Percentiles rank a stretch among this genome's conserved stretches.
phyloP scores from a whole-genome alignment of 1,140 invertebrate species.

The Zaprionus camerounensis region DNA sequence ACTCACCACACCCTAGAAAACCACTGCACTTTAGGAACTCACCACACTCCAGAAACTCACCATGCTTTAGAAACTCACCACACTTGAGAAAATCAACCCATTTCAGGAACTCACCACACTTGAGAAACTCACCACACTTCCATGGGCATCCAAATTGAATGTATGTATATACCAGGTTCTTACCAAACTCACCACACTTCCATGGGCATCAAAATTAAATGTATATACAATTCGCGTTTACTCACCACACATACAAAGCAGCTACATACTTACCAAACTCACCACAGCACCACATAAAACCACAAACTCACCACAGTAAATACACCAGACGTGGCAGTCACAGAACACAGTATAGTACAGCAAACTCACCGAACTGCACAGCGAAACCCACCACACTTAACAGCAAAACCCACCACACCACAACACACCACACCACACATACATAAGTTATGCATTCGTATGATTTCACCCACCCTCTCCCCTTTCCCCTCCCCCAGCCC shows the following conservation, averaged over 20 bases:
- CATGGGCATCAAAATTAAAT: neutral
- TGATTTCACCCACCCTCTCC: neutral
- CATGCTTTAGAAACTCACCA: neutral
- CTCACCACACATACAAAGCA: neutral
- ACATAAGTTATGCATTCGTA: slow-evolving; percentile 27
- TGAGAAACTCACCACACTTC: too few relatives aligned
- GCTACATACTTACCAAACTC: neutral
- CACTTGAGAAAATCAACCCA: neutral
- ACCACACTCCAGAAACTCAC: neutral
- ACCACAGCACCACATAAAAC: neutral
- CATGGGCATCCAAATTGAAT: too few relatives aligned
- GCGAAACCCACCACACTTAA: neutral
- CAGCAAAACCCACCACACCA: slow-evolving; percentile 4
- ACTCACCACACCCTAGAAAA: neutral
- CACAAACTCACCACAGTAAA: neutral
- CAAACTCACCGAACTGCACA: neutral
- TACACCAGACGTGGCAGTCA: neutral
- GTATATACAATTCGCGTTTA: too few relatives aligned
- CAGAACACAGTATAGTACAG: neutral
- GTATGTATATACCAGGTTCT: too few relatives aligned
- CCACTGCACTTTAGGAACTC: too few relatives aligned
- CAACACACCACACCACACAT: neutral
- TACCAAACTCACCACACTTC: neutral
- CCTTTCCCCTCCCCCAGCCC: neutral
- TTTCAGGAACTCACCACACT: too few relatives aligned